Evolutionary conservation across 2,888 invertebrate species (phyloP).

Genomic region (Odontomyia ornata): DNA sequence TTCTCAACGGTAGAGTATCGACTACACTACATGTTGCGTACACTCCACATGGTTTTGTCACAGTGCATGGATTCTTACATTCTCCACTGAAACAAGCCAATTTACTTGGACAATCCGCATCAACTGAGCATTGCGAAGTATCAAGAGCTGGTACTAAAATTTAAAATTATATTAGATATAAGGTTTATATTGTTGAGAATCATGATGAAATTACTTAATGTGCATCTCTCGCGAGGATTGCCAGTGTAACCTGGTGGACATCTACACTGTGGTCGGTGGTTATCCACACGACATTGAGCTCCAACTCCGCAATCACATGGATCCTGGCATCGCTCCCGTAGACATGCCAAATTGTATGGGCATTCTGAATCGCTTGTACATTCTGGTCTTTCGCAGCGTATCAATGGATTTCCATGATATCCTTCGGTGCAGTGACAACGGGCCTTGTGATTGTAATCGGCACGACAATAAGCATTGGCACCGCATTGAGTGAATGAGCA

Average conservation of each 20-base stretch:
- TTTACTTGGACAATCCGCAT: slow-evolving; percentile 86
- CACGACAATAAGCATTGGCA: slow-evolving; percentile 77
- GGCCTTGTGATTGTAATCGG: slow-evolving; percentile 79
- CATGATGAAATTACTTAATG: slow-evolving; percentile 67
- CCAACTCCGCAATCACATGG: slow-evolving; percentile 85
- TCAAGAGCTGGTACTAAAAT: slow-evolving; percentile 66
- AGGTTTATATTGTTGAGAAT: slow-evolving; percentile 23
- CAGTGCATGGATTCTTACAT: slow-evolving; percentile 83
- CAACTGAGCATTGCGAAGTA: slow-evolving; percentile 75
- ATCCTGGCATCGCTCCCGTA: slow-evolving; percentile 79
- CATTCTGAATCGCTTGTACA: slow-evolving; percentile 81
- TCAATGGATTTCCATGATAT: slow-evolving; percentile 81
- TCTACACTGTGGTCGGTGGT: slow-evolving; percentile 80
- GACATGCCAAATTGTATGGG: slow-evolving; percentile 80
- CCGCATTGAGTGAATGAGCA: slow-evolving; percentile 85
- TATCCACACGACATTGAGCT: slow-evolving; percentile 79
- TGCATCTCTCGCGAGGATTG: slow-evolving; percentile 77
- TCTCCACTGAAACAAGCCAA: slow-evolving; percentile 81
- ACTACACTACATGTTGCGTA: slow-evolving; percentile 86
- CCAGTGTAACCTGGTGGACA: slow-evolving; percentile 86
- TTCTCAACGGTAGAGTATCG: slow-evolving; percentile 85
- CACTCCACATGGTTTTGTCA: slow-evolving; percentile 80
- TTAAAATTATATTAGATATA: not conserved
- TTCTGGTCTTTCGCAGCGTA: slow-evolving; percentile 80
- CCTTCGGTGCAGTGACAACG: slow-evolving; percentile 80